Evolutionary conservation across 2,888 invertebrate genomes (phyloP).

Genomic region (Crepidodera aurea): DNA sequence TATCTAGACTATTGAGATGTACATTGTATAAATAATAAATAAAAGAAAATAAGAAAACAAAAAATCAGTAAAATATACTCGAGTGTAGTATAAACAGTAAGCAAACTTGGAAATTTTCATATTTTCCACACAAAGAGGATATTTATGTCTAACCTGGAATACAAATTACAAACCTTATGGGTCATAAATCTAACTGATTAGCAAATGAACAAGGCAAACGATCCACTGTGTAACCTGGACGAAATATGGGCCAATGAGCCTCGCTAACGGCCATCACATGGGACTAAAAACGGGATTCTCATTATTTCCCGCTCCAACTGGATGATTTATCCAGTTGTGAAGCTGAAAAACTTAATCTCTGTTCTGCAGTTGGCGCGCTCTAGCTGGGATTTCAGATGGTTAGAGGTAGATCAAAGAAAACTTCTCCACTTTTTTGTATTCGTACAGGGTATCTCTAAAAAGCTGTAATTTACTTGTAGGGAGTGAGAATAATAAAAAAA

Average conservation of each 20-base stretch:
- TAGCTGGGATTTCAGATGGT: constrained; percentile 22
- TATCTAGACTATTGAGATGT: no score
- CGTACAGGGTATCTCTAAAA: background rate
- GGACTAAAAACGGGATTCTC: constrained; percentile 45
- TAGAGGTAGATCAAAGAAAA: constrained; percentile 10
- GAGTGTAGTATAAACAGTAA: no score
- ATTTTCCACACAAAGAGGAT: constrained; percentile 18
- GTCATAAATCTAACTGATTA: constrained; percentile 50
- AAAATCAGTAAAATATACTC: no score
- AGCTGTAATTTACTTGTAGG: no score
- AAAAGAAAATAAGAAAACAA: no score
- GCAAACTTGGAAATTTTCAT: no score
- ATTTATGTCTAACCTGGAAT: constrained; percentile 40
- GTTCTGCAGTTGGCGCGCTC: constrained; percentile 28
- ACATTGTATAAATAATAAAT: no score
- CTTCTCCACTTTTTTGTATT: background rate
- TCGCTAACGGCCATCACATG: constrained; percentile 45
- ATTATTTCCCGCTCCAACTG: constrained; percentile 42
- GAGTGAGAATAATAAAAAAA: no score
- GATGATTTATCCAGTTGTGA: constrained; percentile 42
- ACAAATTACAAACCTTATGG: constrained; percentile 46
- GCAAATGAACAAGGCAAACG: constrained; percentile 46
- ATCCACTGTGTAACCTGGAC: constrained; percentile 31
- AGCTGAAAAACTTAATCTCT: constrained; percentile 41
- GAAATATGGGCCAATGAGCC: constrained; percentile 40